phyloP scores from a whole-genome alignment of 2,888 invertebrate genomes.

The Cyaniris semiargus region DNA sequence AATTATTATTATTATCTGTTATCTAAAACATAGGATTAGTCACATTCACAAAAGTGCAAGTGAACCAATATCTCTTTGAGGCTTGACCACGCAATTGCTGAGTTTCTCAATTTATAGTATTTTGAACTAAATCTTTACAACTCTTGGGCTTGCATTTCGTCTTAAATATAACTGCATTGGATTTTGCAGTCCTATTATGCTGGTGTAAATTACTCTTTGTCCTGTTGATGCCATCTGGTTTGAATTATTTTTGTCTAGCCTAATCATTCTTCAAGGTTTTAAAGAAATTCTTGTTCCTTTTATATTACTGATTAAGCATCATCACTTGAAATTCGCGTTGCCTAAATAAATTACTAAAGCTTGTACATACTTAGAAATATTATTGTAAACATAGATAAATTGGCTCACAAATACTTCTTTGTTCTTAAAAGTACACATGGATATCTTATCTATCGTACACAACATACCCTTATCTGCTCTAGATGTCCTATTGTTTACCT shows the following conservation, averaged over 20 bases:
- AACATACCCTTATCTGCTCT: constrained; percentile 24
- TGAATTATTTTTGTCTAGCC: neutral
- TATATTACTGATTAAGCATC: neutral
- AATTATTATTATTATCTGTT: neutral
- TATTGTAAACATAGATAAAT: neutral
- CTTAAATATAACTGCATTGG: neutral
- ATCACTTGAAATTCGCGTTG: too few species aligned
- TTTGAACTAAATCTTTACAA: neutral
- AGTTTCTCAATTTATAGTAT: neutral
- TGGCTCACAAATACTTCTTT: constrained; percentile 15
- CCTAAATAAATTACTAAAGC: neutral
- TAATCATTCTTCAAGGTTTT: neutral
- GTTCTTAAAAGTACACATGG: constrained; percentile 4
- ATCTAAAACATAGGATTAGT: neutral
- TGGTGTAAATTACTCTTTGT: too few species aligned
- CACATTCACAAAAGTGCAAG: neutral
- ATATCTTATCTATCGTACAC: constrained; percentile 25
- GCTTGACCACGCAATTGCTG: neutral
- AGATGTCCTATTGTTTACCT: constrained; percentile 25
- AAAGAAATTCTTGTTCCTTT: neutral
- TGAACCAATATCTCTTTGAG: neutral
- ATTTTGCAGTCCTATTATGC: too few species aligned
- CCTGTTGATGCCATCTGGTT: too few species aligned
- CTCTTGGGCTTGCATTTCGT: neutral
- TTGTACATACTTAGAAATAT: neutral